Base-by-base conservation (phyloP, 2,113 vertebrate species). In the Casuarius casuarius region DNA sequence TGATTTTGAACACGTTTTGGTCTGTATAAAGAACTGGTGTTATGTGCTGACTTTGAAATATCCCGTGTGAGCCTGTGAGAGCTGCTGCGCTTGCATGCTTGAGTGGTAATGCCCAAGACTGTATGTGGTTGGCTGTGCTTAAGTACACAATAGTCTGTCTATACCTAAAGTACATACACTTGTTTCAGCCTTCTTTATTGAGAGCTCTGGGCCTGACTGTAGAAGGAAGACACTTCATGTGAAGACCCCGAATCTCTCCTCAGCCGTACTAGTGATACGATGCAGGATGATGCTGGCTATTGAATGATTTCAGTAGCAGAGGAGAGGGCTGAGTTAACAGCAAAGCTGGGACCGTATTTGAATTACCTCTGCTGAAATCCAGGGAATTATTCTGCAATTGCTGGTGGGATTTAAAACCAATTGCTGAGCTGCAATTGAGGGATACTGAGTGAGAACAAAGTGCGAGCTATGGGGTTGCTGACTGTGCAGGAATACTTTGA, bases 301-400 rank as follows among this genome's bases (percentile, higher is more conserved):
- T 38, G 25, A 31, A 22, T 0, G 0, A 0, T 7, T 71, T 46
- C 35, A 10, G 80, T 18, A 80, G 40, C 22, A 18, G 63, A 25
- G 38, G 63, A 40, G 38, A 17, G 23, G 38, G 38, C 14, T 12
- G 52, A 29, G 28, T 7, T 23, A 49, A 12, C 18, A 46, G 25
- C 31, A 38, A 46, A 74, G 61, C 46, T 51, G 40, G 40, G 72
- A 7, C 1, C 10, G 19, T 16, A 31, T 5, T 29, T 14, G 40
- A 48, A 29, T 22, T 51, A 26, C 22, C 15, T 65, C 28, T n/a
- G 11, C 56, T 66, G 88, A 33, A 56, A 40, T n/a, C 52, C 63
- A 48, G 17, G 65, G 44, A 61, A 38, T 3, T 61, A 6, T 13
- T 85, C 58, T 52, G 71, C 5, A 68, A 19, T 12, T 21, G 22